Percentiles rank a stretch among this genome's conserved stretches.
phyloP scores from a whole-genome alignment of 2,888 invertebrate species.

The Pteria penguin region DNA sequence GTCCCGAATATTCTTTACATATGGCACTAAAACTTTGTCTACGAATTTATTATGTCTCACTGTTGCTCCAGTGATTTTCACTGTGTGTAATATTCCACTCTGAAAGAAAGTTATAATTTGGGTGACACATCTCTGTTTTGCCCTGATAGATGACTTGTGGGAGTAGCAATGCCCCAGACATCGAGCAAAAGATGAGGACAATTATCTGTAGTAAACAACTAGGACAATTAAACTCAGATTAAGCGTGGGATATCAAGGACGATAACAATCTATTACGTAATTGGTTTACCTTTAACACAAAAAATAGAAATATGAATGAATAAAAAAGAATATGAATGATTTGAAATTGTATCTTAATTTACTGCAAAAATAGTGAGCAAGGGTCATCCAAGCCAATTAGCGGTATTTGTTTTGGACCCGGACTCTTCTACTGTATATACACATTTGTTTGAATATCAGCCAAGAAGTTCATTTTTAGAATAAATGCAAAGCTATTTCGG shows the following conservation, averaged over 20 bases:
- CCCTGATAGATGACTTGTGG: constrained; percentile 54
- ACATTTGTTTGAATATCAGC: constrained; percentile 26
- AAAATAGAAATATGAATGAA: too few relatives aligned
- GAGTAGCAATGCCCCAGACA: constrained; percentile 44
- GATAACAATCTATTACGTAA: too few relatives aligned
- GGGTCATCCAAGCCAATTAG: constrained; percentile 47
- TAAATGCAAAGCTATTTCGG: constrained; percentile 20
- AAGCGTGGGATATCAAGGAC: too few relatives aligned
- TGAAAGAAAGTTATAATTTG: constrained; percentile 42
- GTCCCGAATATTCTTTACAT: background rate
- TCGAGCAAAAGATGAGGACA: constrained; percentile 35
- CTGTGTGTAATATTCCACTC: constrained; percentile 17
- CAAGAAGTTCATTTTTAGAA: constrained; percentile 12
- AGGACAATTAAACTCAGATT: too few relatives aligned
- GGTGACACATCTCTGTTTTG: constrained; percentile 46
- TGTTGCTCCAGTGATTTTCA: constrained; percentile 16
- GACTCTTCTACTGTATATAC: background rate
- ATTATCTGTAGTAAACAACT: constrained; percentile 39
- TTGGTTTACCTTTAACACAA: too few relatives aligned
- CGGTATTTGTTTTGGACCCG: constrained; percentile 35
- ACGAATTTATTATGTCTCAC: background rate
- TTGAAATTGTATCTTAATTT: constrained; percentile 52
- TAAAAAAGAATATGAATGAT: too few relatives aligned
- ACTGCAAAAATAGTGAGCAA: too few relatives aligned
- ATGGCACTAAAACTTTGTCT: constrained; percentile 2